A percentile compares a stretch with the other conserved stretches of the same genome.
These are phyloP conservation scores for Cliona cf. orientalis DNA, from an alignment of 37 sponge, comb jelly and placozoan species.

Conservation along the genomic window DNA sequence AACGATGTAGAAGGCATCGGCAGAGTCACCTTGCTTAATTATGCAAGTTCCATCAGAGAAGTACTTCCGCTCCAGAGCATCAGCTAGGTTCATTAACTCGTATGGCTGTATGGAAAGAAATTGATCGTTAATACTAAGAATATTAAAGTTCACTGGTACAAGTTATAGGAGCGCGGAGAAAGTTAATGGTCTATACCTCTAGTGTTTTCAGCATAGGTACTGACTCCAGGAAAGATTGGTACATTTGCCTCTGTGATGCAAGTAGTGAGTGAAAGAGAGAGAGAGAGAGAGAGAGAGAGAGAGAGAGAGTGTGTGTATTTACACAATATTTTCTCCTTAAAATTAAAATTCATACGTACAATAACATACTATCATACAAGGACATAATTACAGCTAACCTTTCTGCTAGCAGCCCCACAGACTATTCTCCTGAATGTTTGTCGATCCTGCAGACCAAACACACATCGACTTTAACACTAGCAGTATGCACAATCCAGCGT, in stretches of 20 bases:
- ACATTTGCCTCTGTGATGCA: slow-evolving; percentile 70
- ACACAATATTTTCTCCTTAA: no score
- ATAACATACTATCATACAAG: neutral
- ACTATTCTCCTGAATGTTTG: slow-evolving; percentile 87
- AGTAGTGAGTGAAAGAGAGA: neutral
- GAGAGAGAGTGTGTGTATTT: neutral
- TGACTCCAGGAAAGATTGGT: slow-evolving; percentile 82
- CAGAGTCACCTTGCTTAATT: slow-evolving; percentile 67
- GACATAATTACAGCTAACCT: slow-evolving; percentile 78
- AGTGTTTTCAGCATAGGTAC: slow-evolving; percentile 88
- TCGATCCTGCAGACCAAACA: slow-evolving; percentile 67
- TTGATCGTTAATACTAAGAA: no score
- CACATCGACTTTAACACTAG: no score
- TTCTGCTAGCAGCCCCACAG: slow-evolving; percentile 78
- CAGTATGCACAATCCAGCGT: neutral
- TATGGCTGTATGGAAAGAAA: neutral
- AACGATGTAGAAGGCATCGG: slow-evolving; percentile 87
- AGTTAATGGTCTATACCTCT: slow-evolving; percentile 66
- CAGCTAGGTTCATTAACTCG: slow-evolving; percentile 44
- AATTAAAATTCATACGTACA: neutral
- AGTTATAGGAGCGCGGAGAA: neutral
- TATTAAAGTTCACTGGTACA: neutral
- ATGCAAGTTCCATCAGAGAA: slow-evolving; percentile 22
- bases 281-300: neutral
- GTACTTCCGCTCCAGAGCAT: slow-evolving; percentile 31